Conservation (phyloP, 2,113 vertebrate species). For the Kryptolebias marmoratus region DNA sequence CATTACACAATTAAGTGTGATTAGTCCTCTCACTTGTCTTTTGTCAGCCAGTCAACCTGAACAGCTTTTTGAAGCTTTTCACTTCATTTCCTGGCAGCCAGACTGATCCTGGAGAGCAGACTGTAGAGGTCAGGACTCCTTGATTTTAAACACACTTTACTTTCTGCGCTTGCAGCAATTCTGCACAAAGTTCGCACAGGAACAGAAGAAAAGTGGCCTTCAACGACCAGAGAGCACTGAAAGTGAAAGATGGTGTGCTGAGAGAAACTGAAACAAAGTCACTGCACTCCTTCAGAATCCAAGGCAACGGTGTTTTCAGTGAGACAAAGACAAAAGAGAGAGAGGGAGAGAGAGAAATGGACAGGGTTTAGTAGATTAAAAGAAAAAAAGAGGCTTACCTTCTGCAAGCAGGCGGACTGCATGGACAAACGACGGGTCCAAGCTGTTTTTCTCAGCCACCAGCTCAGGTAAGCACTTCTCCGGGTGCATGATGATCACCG, state of each 20-base stretch:
- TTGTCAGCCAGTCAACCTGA: not conserved
- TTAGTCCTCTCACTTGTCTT: not conserved
- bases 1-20: conserved; percentile 2
- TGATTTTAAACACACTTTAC: conserved; percentile 29
- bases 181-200: conserved; percentile 41
- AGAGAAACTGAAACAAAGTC: conserved; percentile 9
- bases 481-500: conserved; percentile 85
- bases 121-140: conserved; percentile 3
- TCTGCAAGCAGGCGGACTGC: conserved; percentile 91
- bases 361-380: not conserved
- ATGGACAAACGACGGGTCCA: conserved; percentile 93
- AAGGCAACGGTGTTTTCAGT: not conserved
- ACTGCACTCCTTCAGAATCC: not conserved
- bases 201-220: conserved; percentile 1
- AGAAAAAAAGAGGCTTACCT: conserved; percentile 81
- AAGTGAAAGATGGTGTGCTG: conserved; percentile 28
- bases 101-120: conserved; percentile 32
- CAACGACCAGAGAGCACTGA: not conserved
- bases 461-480: conserved; percentile 93
- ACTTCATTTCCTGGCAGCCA: conserved; percentile 7
- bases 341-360: too few relatives aligned
- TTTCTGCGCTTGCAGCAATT: conserved; percentile 25
- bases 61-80: conserved; percentile 2
- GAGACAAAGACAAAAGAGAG: too few relatives aligned
- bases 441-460: conserved; percentile 90